phyloP scores from a whole-genome alignment of 1,140 invertebrate genomes.

The Drosophila pectinifera region DNA sequence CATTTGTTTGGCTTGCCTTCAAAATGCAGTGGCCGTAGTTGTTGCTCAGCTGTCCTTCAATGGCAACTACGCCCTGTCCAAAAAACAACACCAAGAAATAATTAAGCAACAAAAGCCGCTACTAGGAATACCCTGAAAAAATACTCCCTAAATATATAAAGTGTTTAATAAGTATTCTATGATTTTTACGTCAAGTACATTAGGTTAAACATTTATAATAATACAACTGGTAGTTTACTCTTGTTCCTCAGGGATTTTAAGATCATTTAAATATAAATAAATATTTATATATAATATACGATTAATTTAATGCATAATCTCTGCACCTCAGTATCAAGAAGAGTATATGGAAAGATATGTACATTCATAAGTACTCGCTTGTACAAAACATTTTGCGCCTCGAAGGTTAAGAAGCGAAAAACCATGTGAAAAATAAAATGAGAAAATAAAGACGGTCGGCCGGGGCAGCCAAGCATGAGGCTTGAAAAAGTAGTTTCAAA shows the following conservation, averaged over 20 bases:
- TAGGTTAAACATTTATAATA: too few relatives aligned
- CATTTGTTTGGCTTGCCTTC: constrained; percentile 61
- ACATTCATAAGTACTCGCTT: constrained; percentile 31
- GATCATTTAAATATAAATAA: not conserved
- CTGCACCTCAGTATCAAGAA: not conserved
- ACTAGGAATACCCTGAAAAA: constrained; percentile 48
- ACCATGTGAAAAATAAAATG: constrained; percentile 13
- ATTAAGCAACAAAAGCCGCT: not conserved
- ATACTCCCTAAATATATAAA: too few relatives aligned
- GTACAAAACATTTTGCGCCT: constrained; percentile 61
- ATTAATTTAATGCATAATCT: not conserved
- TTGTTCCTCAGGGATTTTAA: not conserved
- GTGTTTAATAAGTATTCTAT: not conserved
- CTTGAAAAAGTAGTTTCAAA: constrained; percentile 65
- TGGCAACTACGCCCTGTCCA: constrained; percentile 63
- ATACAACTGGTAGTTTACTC: too few relatives aligned
- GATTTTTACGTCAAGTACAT: too few relatives aligned
- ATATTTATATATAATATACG: not conserved
- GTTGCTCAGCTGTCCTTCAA: constrained; percentile 60
- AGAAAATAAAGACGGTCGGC: constrained; percentile 37
- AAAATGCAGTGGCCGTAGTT: constrained; percentile 45
- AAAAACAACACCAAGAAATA: constrained; percentile 25
- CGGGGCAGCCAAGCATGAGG: constrained; percentile 61
- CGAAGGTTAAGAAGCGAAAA: constrained; percentile 67
- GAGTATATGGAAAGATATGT: constrained; percentile 24